A percentile compares a stretch with the other conserved stretches of the same genome.
Conservation (phyloP, 2,797 vertebrate species). For the Ambastaia sidthimunki region DNA sequence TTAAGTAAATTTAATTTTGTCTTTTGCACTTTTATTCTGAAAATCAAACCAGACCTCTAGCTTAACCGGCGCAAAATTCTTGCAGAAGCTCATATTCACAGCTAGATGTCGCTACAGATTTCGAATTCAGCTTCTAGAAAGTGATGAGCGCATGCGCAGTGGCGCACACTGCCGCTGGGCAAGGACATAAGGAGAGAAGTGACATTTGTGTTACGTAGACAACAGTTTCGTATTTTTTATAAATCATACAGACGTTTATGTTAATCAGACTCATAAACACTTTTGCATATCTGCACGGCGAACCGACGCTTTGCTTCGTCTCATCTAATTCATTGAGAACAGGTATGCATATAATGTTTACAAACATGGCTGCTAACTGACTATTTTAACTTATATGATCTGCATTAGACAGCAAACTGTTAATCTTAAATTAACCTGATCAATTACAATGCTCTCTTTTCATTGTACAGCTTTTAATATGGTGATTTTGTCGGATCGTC, state of each 20-base stretch:
- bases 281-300: background rate
- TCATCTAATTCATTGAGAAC: background rate
- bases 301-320: background rate
- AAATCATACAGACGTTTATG: background rate
- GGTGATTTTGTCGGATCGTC: background rate
- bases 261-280: background rate
- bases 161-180: slow-evolving; percentile 48
- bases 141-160: slow-evolving; percentile 54
- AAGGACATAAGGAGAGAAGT: slow-evolving; percentile 73
- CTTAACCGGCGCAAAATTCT: background rate
- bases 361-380: background rate
- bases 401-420: background rate
- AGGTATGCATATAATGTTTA: slow-evolving; percentile 39
- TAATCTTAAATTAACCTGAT: background rate
- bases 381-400: background rate
- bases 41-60: background rate
- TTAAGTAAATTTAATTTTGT: too few relatives aligned
- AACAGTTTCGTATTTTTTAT: background rate
- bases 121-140: slow-evolving; percentile 51
- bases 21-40: slow-evolving; percentile 38
- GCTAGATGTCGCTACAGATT: slow-evolving; percentile 5
- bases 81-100: background rate
- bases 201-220: slow-evolving; percentile 71
- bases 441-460: background rate
- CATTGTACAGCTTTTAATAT: background rate